A percentile compares a stretch with the other conserved stretches of the same genome.
These are phyloP conservation scores for Eumerus sabulonum DNA, from an alignment of 2,888 invertebrate genomes.

Conservation along the genomic window DNA sequence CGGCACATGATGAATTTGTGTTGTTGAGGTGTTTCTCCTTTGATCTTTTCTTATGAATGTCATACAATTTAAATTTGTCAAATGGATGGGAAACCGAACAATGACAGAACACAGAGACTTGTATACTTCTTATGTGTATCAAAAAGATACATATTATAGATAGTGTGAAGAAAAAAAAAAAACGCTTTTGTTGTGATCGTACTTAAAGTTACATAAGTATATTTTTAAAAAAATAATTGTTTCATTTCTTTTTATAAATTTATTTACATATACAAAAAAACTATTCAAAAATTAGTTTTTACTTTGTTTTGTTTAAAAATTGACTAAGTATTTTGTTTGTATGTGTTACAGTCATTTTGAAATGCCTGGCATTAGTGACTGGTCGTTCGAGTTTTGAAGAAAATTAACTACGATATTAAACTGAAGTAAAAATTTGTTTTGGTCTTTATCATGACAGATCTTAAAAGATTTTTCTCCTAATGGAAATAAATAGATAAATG, in stretches of 20 bases:
- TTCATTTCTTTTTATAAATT: constrained; percentile 3
- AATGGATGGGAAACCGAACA: too few species aligned
- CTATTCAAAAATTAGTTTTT: too few species aligned
- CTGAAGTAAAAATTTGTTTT: constrained; percentile 62
- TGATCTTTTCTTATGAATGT: too few species aligned
- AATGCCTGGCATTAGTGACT: constrained; percentile 41
- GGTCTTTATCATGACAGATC: constrained; percentile 62
- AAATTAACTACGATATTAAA: constrained; percentile 64
- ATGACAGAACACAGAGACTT: too few species aligned
- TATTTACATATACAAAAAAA: constrained; percentile 44
- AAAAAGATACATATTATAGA: too few species aligned
- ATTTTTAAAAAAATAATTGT: neutral
- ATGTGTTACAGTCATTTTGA: constrained; percentile 36
- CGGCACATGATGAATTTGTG: neutral
- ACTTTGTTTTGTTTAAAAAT: neutral
- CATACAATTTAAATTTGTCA: too few species aligned
- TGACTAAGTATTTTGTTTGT: constrained; percentile 11
- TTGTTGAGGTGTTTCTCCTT: neutral
- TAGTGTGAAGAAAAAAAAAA: constrained; percentile 25
- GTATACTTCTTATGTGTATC: too few species aligned
- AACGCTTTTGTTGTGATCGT: constrained; percentile 47
- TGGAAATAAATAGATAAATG: constrained; percentile 31
- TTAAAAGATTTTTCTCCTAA: constrained; percentile 56
- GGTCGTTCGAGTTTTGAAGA: constrained; percentile 48
- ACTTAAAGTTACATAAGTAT: constrained; percentile 59